Percentiles rank a stretch among this genome's conserved stretches.
Evolutionary conservation across 1,140 invertebrate species (phyloP).

Genomic region (Leptinotarsa texana): DNA sequence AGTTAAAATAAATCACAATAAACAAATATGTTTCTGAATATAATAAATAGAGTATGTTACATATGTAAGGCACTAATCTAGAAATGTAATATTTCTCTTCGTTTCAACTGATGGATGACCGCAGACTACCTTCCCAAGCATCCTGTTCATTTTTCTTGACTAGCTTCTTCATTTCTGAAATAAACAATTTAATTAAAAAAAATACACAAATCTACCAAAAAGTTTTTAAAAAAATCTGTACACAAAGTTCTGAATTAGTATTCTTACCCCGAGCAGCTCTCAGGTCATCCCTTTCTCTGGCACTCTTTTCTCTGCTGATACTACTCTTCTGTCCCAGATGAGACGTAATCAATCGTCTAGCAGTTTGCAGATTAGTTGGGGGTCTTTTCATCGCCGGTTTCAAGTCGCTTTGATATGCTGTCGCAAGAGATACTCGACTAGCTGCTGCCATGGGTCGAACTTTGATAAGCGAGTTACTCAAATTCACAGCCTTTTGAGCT

Average conservation of each 20-base stretch:
- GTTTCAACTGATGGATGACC: conserved; percentile 34
- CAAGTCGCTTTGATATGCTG: conserved; percentile 46
- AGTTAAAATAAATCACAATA: no score
- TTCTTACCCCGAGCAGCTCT: conserved; percentile 48
- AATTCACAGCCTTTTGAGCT: conserved; percentile 50
- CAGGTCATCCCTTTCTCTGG: conserved; percentile 50
- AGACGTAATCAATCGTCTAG: conserved; percentile 51
- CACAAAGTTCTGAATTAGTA: conserved; percentile 1
- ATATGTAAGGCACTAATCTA: not conserved
- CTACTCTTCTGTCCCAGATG: conserved; percentile 51
- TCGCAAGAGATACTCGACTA: conserved; percentile 42
- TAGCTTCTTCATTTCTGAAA: conserved; percentile 48
- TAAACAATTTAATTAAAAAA: not conserved
- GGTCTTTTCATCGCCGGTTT: conserved; percentile 54
- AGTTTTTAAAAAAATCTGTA: not conserved
- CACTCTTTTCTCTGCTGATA: conserved; percentile 48
- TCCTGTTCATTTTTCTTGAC: conserved; percentile 50
- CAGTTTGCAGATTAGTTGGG: conserved; percentile 52
- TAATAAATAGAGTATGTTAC: no score
- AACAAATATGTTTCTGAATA: no score
- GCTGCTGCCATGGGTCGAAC: conserved; percentile 49
- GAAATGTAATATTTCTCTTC: not conserved
- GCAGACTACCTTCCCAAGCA: conserved; percentile 52
- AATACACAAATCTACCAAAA: not conserved
- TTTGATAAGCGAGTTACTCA: conserved; percentile 50